Base-by-base conservation (phyloP, 2,888 invertebrate genomes). In the Tethea ocularis region DNA sequence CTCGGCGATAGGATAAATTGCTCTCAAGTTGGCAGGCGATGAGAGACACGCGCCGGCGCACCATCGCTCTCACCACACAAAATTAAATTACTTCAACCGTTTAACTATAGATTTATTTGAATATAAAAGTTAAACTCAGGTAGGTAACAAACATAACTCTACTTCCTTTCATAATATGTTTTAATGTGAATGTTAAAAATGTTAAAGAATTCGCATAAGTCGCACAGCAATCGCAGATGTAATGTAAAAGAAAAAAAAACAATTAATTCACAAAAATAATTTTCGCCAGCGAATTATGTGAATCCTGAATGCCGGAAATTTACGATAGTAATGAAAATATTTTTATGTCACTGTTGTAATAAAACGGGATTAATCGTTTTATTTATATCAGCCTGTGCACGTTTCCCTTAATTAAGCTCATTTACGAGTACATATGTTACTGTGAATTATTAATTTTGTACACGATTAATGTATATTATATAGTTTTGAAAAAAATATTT, bases 281-380 rank as follows among this genome's bases (percentile, higher is more conserved):
- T 59, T 77, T 85, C 88, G 86, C 87, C 76, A 86, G 89, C 88
- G 84, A 85, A 75, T 82, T 86, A 89, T 86, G 87, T 91, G 89
- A 91, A 91, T 90, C 90, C 89, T 89, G 88, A 91, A 91, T 90
- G 89, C 88, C 88, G 83, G 80, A 81, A 82, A 82, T 78, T 80
- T 76, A 80, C 68, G 75, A 72, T 62, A 62, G 75, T 72, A 80
- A 78, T 78, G 68, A 78, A 77, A 77, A 77, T 77, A 77, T 79
- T 81, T 83, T 82, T 75, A 83, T 83, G 75, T 83, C 77, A 84
- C 77, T 83, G 68, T 61, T 65, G 81, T 77, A 82, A 82, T 83
- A 81, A 83, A 86, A 79, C 69, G 66, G 70, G 64, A 74, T 78
- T 77, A 80, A 74, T 79, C 74, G 73, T 81, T 82, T 84, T 78